These are phyloP conservation scores for Sinocyclocheilus anophthalmus DNA, from an alignment of 2,113 vertebrate genomes.

Conservation along the genomic window DNA sequence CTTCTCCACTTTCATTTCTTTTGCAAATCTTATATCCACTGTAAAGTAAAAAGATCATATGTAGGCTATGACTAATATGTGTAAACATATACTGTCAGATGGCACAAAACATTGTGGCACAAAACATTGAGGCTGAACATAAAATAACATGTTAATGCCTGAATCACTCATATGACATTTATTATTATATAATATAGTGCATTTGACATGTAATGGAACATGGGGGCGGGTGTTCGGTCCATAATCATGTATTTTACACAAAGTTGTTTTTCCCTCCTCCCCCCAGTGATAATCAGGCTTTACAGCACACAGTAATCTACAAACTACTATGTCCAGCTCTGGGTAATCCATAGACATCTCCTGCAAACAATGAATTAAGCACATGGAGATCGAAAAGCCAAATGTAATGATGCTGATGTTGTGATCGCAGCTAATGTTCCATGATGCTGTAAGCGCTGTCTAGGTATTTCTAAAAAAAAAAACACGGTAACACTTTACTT, in stretches of 20 bases:
- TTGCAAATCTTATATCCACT: constrained; percentile 43
- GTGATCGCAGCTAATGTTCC: neutral
- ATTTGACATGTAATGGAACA: constrained; percentile 3
- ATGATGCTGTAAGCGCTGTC: neutral
- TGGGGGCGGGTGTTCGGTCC: neutral
- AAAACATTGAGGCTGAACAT: too few relatives aligned
- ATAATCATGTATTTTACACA: constrained; percentile 29
- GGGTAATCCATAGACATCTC: constrained; percentile 65
- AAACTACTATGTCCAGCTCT: constrained; percentile 58
- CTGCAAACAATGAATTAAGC: constrained; percentile 62
- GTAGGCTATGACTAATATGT: neutral
- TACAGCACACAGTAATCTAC: constrained; percentile 59
- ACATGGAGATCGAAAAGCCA: constrained; percentile 56
- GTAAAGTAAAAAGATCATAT: neutral
- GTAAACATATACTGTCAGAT: neutral
- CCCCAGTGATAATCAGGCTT: constrained; percentile 57
- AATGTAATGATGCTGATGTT: constrained; percentile 13
- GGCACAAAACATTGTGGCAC: neutral
- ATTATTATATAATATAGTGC: neutral
- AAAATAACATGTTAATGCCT: neutral
- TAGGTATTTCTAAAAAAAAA: neutral
- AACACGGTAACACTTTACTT: too few relatives aligned
- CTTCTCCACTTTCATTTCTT: constrained; percentile 58
- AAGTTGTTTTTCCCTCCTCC: constrained; percentile 11
- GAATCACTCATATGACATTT: constrained; percentile 6